Evolutionary conservation across 1,140 invertebrate species (phyloP).

Genomic region (Anastatus disparis): DNA sequence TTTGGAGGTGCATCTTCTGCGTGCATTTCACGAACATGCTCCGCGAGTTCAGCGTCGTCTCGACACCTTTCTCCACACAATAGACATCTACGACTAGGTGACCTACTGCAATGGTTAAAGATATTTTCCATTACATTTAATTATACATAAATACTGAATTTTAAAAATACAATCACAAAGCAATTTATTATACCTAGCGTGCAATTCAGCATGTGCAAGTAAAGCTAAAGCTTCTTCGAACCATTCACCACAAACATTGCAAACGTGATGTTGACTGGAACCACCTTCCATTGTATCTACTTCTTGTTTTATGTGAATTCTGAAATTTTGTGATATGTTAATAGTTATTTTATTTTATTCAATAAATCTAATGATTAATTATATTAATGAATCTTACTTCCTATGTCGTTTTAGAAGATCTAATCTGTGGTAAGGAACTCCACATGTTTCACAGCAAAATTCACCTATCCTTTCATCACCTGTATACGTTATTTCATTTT

Average conservation of each 20-base stretch:
- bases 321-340: slow-evolving; percentile 35
- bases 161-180: neutral
- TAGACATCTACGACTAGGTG: slow-evolving; percentile 69
- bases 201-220: slow-evolving; percentile 79
- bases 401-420: slow-evolving; percentile 78
- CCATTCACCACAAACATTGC: slow-evolving; percentile 80
- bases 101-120: slow-evolving; percentile 48
- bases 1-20: slow-evolving; percentile 70
- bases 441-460: slow-evolving; percentile 80
- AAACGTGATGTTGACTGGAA: slow-evolving; percentile 70
- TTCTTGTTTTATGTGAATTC: slow-evolving; percentile 67
- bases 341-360: slow-evolving; percentile 13
- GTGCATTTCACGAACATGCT: slow-evolving; percentile 70
- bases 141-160: neutral
- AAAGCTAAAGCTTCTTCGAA: slow-evolving; percentile 79
- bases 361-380: neutral
- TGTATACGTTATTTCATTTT: slow-evolving; percentile 69
- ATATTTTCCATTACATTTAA: neutral
- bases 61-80: slow-evolving; percentile 73
- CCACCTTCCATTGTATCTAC: slow-evolving; percentile 64
- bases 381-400: slow-evolving; percentile 62
- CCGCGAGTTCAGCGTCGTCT: slow-evolving; percentile 69
- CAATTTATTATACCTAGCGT: slow-evolving; percentile 67
- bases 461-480: slow-evolving; percentile 76
- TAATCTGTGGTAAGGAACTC: slow-evolving; percentile 78